phyloP scores from a whole-genome alignment of 2,888 invertebrate species.

The Troides oblongomaculatus region DNA sequence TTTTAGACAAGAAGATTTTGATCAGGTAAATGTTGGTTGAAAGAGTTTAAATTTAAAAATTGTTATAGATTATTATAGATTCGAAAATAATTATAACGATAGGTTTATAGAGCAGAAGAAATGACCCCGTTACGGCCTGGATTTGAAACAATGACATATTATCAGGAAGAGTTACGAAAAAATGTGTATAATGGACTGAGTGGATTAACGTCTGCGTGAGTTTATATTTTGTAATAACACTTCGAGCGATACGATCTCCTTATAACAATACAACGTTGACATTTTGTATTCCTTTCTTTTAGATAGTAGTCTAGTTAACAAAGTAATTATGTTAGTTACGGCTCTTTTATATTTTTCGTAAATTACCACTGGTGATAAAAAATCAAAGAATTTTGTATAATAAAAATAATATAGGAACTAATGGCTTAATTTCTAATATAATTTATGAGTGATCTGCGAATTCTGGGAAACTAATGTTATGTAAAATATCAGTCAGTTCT shows the following conservation, averaged over 20 bases:
- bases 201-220: conserved; percentile 68
- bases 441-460: too few relatives aligned
- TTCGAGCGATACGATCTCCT: neutral
- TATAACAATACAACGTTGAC: neutral
- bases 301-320: neutral
- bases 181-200: conserved; percentile 55
- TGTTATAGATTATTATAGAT: neutral
- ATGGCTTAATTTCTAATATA: too few relatives aligned
- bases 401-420: too few relatives aligned
- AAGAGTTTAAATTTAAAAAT: neutral
- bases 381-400: too few relatives aligned
- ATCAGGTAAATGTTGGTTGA: conserved; percentile 44
- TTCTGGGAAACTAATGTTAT: too few relatives aligned
- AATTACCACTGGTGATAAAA: too few relatives aligned
- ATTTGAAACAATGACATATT: conserved; percentile 60
- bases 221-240: conserved; percentile 11
- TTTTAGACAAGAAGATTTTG: conserved; percentile 59
- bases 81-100: conserved; percentile 13
- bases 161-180: conserved; percentile 56
- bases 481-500: too few relatives aligned
- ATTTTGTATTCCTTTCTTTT: neutral
- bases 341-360: too few relatives aligned
- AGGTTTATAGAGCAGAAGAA: conserved; percentile 72
- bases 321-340: neutral
- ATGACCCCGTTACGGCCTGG: conserved; percentile 62